A percentile compares a stretch with the other conserved stretches of the same genome.
Conservation (phyloP, 2,113 vertebrate genomes). For the Plotosus lineatus region DNA sequence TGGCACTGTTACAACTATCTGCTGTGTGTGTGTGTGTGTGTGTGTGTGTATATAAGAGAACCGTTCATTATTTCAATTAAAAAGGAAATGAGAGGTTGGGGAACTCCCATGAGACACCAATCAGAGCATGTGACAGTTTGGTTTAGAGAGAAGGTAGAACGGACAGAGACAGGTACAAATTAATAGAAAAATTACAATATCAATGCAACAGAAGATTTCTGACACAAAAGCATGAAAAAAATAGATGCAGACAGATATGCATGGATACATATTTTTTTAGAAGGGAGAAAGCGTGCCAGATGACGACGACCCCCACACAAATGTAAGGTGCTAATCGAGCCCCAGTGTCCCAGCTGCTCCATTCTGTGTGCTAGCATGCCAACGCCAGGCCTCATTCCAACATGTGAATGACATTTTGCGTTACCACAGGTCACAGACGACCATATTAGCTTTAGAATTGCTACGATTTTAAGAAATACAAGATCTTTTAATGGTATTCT, state of each 20-base stretch:
- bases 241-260: background rate
- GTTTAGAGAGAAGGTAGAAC: constrained; percentile 51
- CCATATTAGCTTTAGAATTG: constrained; percentile 43
- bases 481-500: no score
- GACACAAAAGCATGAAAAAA: background rate
- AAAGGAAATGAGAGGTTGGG: constrained; percentile 68
- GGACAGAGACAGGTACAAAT: background rate
- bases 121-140: constrained; percentile 62
- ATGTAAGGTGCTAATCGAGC: constrained; percentile 68
- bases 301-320: constrained; percentile 23
- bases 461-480: background rate
- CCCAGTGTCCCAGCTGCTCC: constrained; percentile 66
- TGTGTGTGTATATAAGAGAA: constrained; percentile 41
- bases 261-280: background rate
- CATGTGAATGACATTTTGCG: constrained; percentile 49
- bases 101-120: constrained; percentile 67
- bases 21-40: constrained; percentile 55
- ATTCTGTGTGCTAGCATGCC: constrained; percentile 44
- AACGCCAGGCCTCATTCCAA: constrained; percentile 34
- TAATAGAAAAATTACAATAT: no score
- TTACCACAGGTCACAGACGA: constrained; percentile 48
- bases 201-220: background rate
- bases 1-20: constrained; percentile 65
- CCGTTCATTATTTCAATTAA: constrained; percentile 78
- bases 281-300: constrained; percentile 33